phyloP scores from a whole-genome alignment of 2,888 invertebrate species.

The Melinaea menophilus region DNA sequence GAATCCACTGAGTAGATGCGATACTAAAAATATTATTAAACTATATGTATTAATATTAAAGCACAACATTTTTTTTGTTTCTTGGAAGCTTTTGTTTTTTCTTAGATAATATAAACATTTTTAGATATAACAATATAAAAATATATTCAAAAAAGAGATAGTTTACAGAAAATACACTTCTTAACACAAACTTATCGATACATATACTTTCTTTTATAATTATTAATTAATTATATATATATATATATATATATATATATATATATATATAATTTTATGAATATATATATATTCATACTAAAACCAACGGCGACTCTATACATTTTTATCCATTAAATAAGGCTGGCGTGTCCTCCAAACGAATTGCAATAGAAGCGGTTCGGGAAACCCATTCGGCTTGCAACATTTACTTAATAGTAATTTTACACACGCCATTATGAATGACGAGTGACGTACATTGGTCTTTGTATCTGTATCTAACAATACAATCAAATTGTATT shows the following conservation, averaged over 20 bases:
- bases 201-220: too few species aligned
- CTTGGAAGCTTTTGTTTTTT: too few species aligned
- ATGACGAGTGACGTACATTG: not conserved
- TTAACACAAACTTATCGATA: too few species aligned
- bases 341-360: conserved; percentile 44
- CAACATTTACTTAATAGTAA: conserved; percentile 52
- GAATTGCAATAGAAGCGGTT: conserved; percentile 61
- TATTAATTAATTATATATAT: too few species aligned
- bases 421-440: conserved; percentile 27
- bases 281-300: not conserved
- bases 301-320: conserved; percentile 17
- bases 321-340: conserved; percentile 24
- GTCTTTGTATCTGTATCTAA: not conserved
- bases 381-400: conserved; percentile 66
- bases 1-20: conserved; percentile 11
- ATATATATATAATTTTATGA: too few species aligned
- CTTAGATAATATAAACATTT: not conserved
- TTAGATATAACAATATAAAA: too few species aligned
- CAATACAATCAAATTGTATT: not conserved
- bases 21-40: not conserved
- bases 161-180: too few species aligned
- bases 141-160: not conserved
- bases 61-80: not conserved
- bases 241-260: too few species aligned
- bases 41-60: not conserved